A percentile compares a stretch with the other conserved stretches of the same genome.
phyloP scores from a whole-genome alignment of 2,113 vertebrate genomes.

The Chinchilla lanigera region DNA sequence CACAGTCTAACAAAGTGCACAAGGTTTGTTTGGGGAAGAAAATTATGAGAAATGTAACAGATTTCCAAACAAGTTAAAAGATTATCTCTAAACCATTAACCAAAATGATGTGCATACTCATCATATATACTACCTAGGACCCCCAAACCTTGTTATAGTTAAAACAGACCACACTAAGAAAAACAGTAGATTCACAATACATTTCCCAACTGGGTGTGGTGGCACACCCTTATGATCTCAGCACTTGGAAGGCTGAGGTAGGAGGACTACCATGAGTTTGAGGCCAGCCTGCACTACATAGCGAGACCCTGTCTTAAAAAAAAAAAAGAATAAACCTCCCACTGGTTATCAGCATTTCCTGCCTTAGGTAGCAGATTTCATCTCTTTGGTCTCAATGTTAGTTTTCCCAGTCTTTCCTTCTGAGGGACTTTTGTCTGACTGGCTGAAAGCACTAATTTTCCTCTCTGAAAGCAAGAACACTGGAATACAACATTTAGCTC shows the following conservation, averaged over 20 bases:
- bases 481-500: constrained; percentile 32
- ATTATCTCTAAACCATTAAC: background rate
- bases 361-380: constrained; percentile 37
- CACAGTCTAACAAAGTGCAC: background rate
- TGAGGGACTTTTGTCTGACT: background rate
- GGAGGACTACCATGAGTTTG: too few species aligned
- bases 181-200: constrained; percentile 40
- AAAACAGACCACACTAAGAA: constrained; percentile 19
- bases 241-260: too few species aligned
- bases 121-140: constrained; percentile 10
- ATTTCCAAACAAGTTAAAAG: constrained; percentile 41
- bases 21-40: background rate
- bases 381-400: background rate
- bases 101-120: constrained; percentile 27
- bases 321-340: background rate
- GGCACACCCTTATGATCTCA: too few species aligned
- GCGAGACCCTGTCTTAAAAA: too few species aligned
- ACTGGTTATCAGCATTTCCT: constrained; percentile 1
- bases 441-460: background rate
- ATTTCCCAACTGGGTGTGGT: background rate
- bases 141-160: background rate
- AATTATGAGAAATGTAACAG: constrained; percentile 30
- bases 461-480: constrained; percentile 1
- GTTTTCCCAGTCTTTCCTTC: background rate
- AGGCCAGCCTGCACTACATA: too few species aligned